Conservation (phyloP, 2,797 vertebrate species). For the Anguilla marmorata region DNA sequence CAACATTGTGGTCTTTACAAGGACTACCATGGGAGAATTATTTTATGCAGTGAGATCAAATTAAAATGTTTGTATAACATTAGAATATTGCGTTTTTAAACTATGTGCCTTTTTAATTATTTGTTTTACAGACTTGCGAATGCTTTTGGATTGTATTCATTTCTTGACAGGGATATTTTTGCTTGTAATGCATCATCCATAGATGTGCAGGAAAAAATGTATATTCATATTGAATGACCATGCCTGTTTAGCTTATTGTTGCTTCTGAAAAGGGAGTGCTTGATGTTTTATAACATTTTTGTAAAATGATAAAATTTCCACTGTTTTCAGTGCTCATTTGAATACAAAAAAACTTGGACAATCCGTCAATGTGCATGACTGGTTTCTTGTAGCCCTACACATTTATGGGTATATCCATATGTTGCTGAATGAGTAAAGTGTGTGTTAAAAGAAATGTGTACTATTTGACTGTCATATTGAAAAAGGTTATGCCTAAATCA, state of each 20-base stretch:
- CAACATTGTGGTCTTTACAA: neutral
- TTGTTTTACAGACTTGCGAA: neutral
- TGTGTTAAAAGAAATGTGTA: neutral
- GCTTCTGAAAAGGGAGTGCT: constrained; percentile 49
- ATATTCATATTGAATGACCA: constrained; percentile 21
- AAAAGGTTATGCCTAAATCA: neutral
- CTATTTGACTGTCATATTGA: neutral
- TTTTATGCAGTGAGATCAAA: neutral
- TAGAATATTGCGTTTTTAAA: neutral
- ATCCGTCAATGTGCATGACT: neutral
- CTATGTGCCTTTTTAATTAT: neutral
- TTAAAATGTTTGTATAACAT: neutral
- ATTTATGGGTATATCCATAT: neutral
- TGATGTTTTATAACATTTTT: constrained; percentile 42
- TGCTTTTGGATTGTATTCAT: neutral
- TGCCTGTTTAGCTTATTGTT: constrained; percentile 16
- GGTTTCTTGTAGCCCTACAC: neutral
- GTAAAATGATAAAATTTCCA: constrained; percentile 41
- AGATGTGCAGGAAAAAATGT: constrained; percentile 4
- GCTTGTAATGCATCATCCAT: neutral
- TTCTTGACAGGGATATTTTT: neutral
- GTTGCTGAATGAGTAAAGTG: neutral
- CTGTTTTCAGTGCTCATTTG: constrained; percentile 43
- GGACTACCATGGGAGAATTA: neutral
- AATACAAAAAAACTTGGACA: constrained; percentile 14